A percentile compares a stretch with the other conserved stretches of the same genome.
Conservation (phyloP, 2,113 vertebrate genomes). For the Macrotus californicus region DNA sequence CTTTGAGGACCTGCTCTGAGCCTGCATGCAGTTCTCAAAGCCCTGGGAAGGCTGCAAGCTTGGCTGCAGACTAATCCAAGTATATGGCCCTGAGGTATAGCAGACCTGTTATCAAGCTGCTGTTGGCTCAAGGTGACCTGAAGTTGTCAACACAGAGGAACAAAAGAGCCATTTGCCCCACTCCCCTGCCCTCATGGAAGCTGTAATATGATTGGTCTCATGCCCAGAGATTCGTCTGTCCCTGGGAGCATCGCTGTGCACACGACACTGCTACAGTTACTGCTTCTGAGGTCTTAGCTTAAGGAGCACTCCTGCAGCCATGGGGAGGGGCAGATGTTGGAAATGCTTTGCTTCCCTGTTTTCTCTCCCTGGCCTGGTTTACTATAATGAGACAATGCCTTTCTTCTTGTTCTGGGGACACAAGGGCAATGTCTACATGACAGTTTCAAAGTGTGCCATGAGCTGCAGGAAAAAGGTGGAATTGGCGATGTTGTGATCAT, state of each 20-base stretch:
- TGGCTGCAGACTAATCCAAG: not conserved
- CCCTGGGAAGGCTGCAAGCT: not conserved
- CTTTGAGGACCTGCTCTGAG: not conserved
- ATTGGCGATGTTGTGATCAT: not conserved
- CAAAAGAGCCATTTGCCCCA: not conserved
- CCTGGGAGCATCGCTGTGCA: not conserved
- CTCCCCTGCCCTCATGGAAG: not conserved
- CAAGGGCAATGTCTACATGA: not conserved
- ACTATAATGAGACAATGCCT: not conserved
- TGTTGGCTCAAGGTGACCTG: not conserved
- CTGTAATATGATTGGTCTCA: not conserved
- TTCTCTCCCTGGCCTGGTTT: not conserved
- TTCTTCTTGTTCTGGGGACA: not conserved
- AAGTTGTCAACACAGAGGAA: not conserved
- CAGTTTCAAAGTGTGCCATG: not conserved
- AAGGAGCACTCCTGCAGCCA: rapidly evolving
- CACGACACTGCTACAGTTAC: not conserved
- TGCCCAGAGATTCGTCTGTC: not conserved
- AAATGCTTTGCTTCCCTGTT: not conserved
- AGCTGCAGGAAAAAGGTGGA: not conserved
- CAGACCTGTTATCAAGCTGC: not conserved
- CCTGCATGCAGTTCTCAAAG: not conserved
- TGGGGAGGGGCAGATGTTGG: not conserved
- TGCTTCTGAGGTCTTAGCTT: not conserved
- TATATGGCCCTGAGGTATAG: not conserved